phyloP scores from a whole-genome alignment of 2,888 invertebrate species.

The Smittia sp. region DNA sequence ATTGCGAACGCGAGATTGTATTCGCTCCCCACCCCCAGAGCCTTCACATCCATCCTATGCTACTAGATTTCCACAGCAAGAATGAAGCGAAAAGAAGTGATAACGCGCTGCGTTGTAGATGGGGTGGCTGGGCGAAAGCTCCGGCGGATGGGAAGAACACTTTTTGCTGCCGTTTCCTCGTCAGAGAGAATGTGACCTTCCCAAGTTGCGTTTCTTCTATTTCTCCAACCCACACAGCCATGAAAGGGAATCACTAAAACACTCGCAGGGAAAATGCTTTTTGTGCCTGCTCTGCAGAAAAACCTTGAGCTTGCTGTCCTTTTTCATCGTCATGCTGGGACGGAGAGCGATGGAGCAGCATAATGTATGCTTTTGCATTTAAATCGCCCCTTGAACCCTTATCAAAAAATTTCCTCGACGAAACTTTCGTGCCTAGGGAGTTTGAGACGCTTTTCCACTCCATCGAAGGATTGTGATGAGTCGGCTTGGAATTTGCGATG shows the following conservation, averaged over 20 bases:
- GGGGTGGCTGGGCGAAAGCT: neutral
- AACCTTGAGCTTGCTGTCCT: slow-evolving; percentile 10
- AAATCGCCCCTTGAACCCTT: slow-evolving; percentile 30
- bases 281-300: neutral
- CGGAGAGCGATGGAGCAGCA: neutral
- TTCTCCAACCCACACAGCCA: slow-evolving; percentile 21
- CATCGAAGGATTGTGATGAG: neutral
- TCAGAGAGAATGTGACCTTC: slow-evolving; percentile 41
- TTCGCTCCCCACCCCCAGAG: neutral
- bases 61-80: slow-evolving; percentile 9
- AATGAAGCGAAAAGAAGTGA: neutral
- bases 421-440: neutral
- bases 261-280: slow-evolving; percentile 5
- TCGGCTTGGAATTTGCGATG: neutral
- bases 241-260: slow-evolving; percentile 19
- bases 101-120: slow-evolving; percentile 12
- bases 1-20: neutral
- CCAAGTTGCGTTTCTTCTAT: slow-evolving; percentile 35
- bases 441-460: neutral
- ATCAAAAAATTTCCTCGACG: slow-evolving; percentile 6
- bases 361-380: slow-evolving; percentile 40
- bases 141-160: neutral
- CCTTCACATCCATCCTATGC: neutral
- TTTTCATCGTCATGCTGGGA: neutral
- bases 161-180: slow-evolving; percentile 31